A percentile compares a stretch with the other conserved stretches of the same genome.
Evolutionary conservation across 2,888 invertebrate species (phyloP).

Genomic region (Phortica okadai): DNA sequence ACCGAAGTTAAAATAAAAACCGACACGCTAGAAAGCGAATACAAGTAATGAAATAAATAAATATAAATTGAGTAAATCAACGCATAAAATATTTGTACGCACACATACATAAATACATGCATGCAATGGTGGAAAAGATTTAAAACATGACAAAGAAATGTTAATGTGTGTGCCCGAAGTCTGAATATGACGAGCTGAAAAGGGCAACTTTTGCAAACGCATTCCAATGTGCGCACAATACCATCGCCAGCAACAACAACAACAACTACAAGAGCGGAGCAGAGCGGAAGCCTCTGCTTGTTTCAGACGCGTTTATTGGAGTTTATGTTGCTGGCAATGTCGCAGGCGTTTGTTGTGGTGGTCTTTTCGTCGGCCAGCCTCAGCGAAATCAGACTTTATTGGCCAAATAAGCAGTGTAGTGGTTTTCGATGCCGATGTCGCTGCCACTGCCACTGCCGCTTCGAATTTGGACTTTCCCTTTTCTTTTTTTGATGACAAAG

Average conservation of each 20-base stretch:
- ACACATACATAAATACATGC: background rate
- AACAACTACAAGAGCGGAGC: background rate
- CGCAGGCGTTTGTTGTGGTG: background rate
- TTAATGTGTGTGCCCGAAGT: background rate
- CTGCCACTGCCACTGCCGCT: conserved; percentile 25
- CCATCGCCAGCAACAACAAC: conserved; percentile 24
- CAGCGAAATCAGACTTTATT: conserved; percentile 37
- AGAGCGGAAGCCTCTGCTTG: background rate
- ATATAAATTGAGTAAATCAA: background rate
- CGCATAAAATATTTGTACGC: background rate
- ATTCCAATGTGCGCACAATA: background rate
- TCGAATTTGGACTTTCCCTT: conserved; percentile 62
- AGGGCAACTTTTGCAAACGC: conserved; percentile 1
- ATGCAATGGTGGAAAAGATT: background rate
- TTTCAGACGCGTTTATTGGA: background rate
- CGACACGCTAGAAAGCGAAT: background rate
- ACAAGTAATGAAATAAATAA: background rate
- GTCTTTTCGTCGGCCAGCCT: background rate
- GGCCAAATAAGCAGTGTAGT: conserved; percentile 48
- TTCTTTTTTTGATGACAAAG: conserved; percentile 60
- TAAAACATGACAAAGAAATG: background rate
- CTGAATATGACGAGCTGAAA: conserved; percentile 7
- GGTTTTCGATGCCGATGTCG: background rate
- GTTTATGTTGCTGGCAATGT: background rate
- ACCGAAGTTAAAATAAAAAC: background rate